phyloP scores from a whole-genome alignment of 2,113 vertebrate species.

The Dolichotis patagonum region DNA sequence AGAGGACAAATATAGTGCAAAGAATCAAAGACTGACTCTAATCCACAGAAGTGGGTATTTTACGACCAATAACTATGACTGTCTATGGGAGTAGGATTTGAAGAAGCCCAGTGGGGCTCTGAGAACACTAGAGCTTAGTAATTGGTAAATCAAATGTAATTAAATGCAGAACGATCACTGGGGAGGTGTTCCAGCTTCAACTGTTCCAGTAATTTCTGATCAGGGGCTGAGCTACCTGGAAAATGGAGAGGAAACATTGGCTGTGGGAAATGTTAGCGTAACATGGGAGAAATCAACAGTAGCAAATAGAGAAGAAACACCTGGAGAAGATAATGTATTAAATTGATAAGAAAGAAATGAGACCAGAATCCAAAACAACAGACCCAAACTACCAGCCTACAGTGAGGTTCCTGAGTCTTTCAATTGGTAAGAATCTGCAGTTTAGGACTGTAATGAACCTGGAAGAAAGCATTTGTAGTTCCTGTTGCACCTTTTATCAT shows the following conservation, averaged over 20 bases:
- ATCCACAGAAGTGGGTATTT: neutral
- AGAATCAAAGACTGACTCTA: conserved; percentile 28
- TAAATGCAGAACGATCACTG: neutral
- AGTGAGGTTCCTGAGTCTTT: neutral
- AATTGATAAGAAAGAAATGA: neutral
- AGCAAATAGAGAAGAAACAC: neutral
- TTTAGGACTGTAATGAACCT: neutral
- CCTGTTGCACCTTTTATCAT: neutral
- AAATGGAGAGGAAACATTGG: neutral
- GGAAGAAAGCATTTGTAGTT: neutral
- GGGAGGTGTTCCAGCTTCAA: neutral
- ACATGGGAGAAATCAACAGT: neutral
- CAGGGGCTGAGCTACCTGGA: neutral
- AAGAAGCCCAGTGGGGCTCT: neutral
- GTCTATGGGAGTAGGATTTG: neutral
- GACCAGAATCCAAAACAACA: neutral
- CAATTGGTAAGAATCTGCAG: neutral
- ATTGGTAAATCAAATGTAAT: neutral
- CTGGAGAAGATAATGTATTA: neutral
- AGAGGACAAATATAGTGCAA: neutral
- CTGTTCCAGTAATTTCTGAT: neutral
- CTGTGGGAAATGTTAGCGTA: neutral
- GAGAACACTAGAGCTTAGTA: neutral
- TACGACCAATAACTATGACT: neutral
- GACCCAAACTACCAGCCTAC: neutral